A percentile compares a stretch with the other conserved stretches of the same genome.
Evolutionary conservation across 92 coral and sea anemone species (phyloP).

Genomic region (Phenganax stokvisi): DNA sequence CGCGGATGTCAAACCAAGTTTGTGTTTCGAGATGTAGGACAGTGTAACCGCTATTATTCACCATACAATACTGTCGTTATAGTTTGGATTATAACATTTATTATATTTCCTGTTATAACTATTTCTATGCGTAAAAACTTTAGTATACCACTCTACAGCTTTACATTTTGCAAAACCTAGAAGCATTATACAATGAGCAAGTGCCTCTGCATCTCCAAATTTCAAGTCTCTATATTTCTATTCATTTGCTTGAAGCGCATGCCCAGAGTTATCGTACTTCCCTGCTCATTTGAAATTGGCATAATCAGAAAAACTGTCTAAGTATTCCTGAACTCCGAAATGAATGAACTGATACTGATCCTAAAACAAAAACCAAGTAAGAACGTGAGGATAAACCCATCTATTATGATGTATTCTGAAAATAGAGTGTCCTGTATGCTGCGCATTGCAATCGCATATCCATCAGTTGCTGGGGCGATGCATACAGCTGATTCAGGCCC

Average conservation of each 20-base stretch:
- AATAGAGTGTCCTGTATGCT: no score
- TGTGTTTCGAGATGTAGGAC: no score
- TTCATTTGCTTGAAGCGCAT: background rate
- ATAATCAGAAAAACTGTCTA: slow-evolving; percentile 91
- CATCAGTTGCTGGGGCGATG: no score
- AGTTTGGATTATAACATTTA: background rate
- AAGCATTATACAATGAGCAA: no score
- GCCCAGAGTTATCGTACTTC: background rate
- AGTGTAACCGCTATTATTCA: no score
- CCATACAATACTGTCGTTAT: no score
- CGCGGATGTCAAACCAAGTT: no score
- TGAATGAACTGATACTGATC: slow-evolving; percentile 85
- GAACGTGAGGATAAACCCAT: background rate
- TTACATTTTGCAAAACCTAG: slow-evolving; percentile 3
- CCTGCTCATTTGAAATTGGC: slow-evolving; percentile 83
- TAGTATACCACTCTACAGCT: slow-evolving; percentile 4
- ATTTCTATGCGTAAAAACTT: background rate
- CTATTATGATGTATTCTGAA: background rate
- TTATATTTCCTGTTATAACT: background rate
- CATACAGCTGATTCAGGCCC: no score
- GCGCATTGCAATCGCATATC: no score
- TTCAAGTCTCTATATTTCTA: no score
- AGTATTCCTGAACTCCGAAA: slow-evolving; percentile 81
- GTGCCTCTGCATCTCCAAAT: no score
- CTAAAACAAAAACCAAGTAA: slow-evolving; percentile 38